phyloP scores from a whole-genome alignment of 2,113 vertebrate species.

The Tor tambroides region DNA sequence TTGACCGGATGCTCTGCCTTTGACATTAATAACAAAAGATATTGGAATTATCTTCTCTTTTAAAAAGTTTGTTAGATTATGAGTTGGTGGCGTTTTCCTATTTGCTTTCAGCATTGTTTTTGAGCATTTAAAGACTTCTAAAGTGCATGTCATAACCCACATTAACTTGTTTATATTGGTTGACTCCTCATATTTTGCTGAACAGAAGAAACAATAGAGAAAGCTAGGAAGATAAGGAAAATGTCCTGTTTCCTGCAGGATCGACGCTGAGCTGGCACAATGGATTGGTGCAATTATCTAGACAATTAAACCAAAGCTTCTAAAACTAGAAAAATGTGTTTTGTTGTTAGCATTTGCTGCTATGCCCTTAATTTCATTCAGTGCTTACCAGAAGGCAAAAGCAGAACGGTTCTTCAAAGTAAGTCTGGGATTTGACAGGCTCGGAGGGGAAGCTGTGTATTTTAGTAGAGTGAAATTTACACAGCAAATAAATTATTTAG shows the following conservation, averaged over 20 bases:
- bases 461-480: constrained; percentile 16
- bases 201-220: not conserved
- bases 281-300: not conserved
- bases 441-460: not conserved
- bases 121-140: not conserved
- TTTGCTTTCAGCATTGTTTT: not conserved
- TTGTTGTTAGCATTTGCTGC: not conserved
- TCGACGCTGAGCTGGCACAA: not conserved
- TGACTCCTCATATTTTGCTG: not conserved
- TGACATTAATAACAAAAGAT: not conserved
- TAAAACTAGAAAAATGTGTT: not conserved
- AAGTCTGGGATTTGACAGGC: constrained; percentile 8
- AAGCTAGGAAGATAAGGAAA: not conserved
- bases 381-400: constrained; percentile 6
- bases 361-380: not conserved
- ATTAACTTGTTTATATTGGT: not conserved
- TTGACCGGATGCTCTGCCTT: not conserved
- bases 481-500: constrained; percentile 8
- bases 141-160: not conserved
- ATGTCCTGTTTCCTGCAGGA: not conserved
- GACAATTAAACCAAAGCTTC: not conserved
- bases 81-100: no score
- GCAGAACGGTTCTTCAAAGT: not conserved
- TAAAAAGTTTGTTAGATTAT: no score
- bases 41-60: not conserved